These are phyloP conservation scores for Rhea americana DNA, from an alignment of 2,113 vertebrate genomes.

Conservation along the genomic window DNA sequence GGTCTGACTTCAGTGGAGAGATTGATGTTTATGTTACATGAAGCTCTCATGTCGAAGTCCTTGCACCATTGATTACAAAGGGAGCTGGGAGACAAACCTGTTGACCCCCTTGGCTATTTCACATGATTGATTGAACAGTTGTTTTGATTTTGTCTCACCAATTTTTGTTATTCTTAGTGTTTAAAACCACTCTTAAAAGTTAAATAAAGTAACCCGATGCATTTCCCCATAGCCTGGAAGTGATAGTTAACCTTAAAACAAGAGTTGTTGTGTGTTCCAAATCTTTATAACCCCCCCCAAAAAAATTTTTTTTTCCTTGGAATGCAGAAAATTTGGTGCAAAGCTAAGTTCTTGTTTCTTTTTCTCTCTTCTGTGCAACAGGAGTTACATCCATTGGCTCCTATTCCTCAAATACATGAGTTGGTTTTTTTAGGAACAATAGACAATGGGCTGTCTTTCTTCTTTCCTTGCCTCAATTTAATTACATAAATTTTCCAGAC, in stretches of 20 bases:
- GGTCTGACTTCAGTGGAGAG: not conserved
- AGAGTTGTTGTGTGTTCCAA: not conserved
- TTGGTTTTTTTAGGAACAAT: constrained; percentile 22
- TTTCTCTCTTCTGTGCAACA: not conserved
- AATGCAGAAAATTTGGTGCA: not conserved
- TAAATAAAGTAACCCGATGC: not conserved
- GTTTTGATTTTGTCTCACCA: not conserved
- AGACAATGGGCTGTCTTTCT: constrained; percentile 45
- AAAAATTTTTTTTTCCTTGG: not conserved
- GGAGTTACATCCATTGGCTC: not conserved
- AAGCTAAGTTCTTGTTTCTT: not conserved
- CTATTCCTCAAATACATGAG: constrained; percentile 2
- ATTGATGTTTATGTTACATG: not conserved
- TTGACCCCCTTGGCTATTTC: not conserved
- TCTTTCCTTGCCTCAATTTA: constrained; percentile 45
- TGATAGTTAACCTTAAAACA: not conserved
- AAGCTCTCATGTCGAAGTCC: not conserved
- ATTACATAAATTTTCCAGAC: constrained; percentile 77
- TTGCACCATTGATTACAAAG: not conserved
- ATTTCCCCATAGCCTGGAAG: not conserved
- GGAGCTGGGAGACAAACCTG: not conserved
- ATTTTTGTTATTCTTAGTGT: not conserved
- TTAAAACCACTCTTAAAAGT: not conserved
- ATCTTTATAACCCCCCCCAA: not conserved
- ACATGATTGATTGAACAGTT: not conserved